Base-by-base conservation (phyloP, 1,140 invertebrate species). In the Penaeus chinensis region DNA sequence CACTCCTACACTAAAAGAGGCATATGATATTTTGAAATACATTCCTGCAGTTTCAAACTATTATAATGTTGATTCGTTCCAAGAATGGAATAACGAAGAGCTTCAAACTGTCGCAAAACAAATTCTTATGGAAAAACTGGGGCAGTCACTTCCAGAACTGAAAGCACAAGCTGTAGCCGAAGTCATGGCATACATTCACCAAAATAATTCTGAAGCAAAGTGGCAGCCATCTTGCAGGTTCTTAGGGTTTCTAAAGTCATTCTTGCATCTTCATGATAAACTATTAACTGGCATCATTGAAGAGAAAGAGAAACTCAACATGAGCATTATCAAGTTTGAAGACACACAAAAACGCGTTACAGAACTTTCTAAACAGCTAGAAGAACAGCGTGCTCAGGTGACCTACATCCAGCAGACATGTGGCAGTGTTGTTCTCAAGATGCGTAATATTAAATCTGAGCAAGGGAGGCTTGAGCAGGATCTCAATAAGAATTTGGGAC, bases 391-490 rank as follows among this genome's bases (percentile, higher is more conserved):
- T 8, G 87, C 89, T 16, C 87, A 90, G 62, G 89, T 90, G 3
- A 86, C 89, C 18, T 88, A 89, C 54, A 87, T 90, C 63, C 89
- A 90, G 66, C 87, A 90, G 82, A 81, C 89, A 18, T 90, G 88
- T 62, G 88, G 89, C 22, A 85, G 88, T 32, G 88, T 82, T n/a
- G 85, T 89, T 18, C 80, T 90, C 32, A 89, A 89, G 76, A 88
- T 90, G 84, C 86, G 88, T 60, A 90, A 90, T 76, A 90, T 89
- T 54, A 89, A 86, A 66, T 87, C 84, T 27, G 89, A 90, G 54
- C 87, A 90, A 71, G 89, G 89, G 22, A 76, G 89, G 32, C 84
- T 90, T 47, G 84, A 90, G 84, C 80, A 90, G 69, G 89, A 90
- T 27, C 87, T 90, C 18, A 74, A 82, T 69, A 90, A 90, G 74